phyloP scores from a whole-genome alignment of 2,113 vertebrate genomes.

The Melierax canorus region DNA sequence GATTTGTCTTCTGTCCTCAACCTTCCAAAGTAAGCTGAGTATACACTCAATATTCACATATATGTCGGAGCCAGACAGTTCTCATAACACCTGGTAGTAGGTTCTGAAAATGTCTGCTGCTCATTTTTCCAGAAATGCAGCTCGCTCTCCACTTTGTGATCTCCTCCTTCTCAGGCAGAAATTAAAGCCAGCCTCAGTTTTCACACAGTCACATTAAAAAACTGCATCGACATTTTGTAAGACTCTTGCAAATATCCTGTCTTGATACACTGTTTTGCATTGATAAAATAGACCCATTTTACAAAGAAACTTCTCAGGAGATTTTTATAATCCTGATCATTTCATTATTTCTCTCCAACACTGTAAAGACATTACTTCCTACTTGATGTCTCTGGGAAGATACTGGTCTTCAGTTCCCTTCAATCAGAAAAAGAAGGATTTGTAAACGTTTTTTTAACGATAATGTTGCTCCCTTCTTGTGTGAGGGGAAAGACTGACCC shows the following conservation, averaged over 20 bases:
- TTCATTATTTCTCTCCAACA: background rate
- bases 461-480: background rate
- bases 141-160: background rate
- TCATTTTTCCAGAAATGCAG: background rate
- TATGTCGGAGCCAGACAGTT: background rate
- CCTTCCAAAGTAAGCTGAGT: background rate
- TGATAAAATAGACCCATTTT: background rate
- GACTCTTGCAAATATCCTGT: background rate
- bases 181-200: background rate
- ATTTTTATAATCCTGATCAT: background rate
- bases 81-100: background rate
- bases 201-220: background rate
- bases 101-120: background rate
- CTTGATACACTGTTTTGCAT: background rate
- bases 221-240: background rate
- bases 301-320: background rate
- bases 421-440: background rate
- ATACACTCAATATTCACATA: background rate
- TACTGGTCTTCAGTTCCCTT: background rate
- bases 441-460: background rate
- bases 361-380: background rate
- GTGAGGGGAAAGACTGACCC: background rate
- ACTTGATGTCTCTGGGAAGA: background rate
- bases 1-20: background rate
- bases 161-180: background rate